Base-by-base conservation (phyloP, 2,797 vertebrate species). In the Bovichtus diacanthus region DNA sequence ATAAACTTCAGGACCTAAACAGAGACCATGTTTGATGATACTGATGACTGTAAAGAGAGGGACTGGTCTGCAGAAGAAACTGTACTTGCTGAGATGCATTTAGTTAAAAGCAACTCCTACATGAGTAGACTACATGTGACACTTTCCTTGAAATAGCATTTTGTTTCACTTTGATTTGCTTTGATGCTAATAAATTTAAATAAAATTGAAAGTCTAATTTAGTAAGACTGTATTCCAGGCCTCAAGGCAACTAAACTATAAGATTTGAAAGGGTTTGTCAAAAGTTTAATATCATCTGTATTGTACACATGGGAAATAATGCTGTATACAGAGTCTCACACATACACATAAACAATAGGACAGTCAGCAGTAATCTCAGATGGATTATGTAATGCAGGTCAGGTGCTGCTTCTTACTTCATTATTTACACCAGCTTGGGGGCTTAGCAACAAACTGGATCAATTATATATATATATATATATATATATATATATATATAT, bases 221-320 rank as follows among this genome's bases (percentile, higher is more conserved):
- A 76, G 81, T 81, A 65, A 76, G 44, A 15, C 72, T 82, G 71
- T 41, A 6, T 18, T 60, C 5, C n/a, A 31, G n/a, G 41, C 76
- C 64, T 78, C 51, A 5, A 69, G 63, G 78, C 70, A 76, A 39
- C 31, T 62, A 31, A 77, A 50, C 63, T 46, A 6, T 39, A 39
- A 38, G 34, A 74, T 72, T 25, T 47, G n/a, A 79, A 62, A 41
- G 54, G 39, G 23, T 16, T 18, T 79, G 68, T 16, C 39, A 50
- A 69, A 49, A 38, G 38, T 53, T 81, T 71, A 74, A 69, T 82
- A 84, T 68, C 25, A 38, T 70, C 43, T 44, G 51, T 61, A 62
- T 71, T 34, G 53, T 76, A 56, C 77, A 78, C 78, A 79, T 72
- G 76, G 76, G 67, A 80, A 80, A 78, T 73, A 74, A 83, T 70